phyloP scores from a whole-genome alignment of 1,140 invertebrate species.

The Trichonephila clavata region DNA sequence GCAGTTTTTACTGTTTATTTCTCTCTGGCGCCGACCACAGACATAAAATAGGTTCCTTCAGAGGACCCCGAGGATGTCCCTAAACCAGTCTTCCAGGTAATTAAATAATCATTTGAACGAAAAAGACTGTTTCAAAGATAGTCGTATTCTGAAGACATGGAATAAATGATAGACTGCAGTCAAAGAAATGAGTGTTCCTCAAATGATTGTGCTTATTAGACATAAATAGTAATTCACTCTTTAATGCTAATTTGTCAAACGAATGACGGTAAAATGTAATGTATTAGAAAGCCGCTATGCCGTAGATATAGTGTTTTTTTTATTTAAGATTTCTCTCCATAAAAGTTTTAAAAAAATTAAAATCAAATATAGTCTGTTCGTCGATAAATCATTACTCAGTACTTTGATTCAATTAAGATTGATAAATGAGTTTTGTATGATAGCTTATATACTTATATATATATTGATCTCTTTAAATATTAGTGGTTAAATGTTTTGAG shows the following conservation, averaged over 20 bases:
- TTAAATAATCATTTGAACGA: constrained; percentile 53
- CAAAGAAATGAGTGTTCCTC: neutral
- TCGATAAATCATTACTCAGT: too few species aligned
- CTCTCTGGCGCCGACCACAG: constrained; percentile 24
- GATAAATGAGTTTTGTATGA: too few species aligned
- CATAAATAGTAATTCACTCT: neutral
- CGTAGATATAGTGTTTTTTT: neutral
- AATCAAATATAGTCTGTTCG: too few species aligned
- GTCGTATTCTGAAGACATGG: neutral
- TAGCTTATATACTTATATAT: too few species aligned
- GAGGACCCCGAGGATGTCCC: neutral
- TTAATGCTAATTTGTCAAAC: neutral
- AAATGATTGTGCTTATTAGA: neutral
- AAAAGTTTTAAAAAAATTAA: neutral
- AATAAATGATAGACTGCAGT: neutral
- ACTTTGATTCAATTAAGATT: too few species aligned
- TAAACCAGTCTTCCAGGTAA: constrained; percentile 16
- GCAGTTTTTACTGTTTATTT: constrained; percentile 24
- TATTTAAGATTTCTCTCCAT: neutral
- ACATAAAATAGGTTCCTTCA: constrained; percentile 31
- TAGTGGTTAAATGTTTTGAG: too few species aligned
- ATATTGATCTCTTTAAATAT: too few species aligned
- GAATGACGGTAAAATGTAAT: neutral
- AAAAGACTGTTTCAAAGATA: neutral
- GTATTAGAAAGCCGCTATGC: neutral